Evolutionary conservation across 2,888 invertebrate species (phyloP), one percentile per base, ranked within the genome.

Genomic region (Nomada ruficornis): DNA sequence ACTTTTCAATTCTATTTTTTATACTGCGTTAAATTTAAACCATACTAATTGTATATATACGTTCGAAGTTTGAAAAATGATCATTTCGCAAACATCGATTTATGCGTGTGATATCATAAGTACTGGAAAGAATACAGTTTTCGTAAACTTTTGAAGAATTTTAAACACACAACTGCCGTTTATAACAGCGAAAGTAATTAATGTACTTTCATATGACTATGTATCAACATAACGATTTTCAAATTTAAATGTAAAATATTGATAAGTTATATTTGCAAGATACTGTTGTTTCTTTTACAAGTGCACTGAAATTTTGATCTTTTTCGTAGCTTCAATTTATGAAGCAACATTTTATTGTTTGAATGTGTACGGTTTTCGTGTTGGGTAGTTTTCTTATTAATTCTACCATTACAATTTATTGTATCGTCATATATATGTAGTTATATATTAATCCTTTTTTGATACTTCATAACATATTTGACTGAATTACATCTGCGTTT

Each of bases 401-500:
- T 59, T 54, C 52, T 75, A 74, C 64, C 42, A 55, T 80, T 59
- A 57, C 29, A 42, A 65, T 36, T 72, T 70, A 52, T 47, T 65
- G n/a, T 55, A 44, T 74, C 59, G 23, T 55, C 18, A 26, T 42
- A 26, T 36, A 60, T 68, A 44, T 60, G 29, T 10, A 29, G 44
- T 73, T 77, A 64, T 75, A 73, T 74, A 79, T 77, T 77, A 50
- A 65, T 65, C 72, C 74, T 50, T 57, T 47, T 65, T 52, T 69
- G 20, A 23, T n/a, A 75, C 57, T 67, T 7, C 63, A 54, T 57
- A 59, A 68, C 60, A 71, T 62, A 68, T 75, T 77, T 50, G 67
- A 42, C 63, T 47, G n/a, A 79, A 79, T 86, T n/a, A 80, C 44
- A 74, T 36, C 64, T 76, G 82, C 42, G 70, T 79, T 59, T 15